Evolutionary conservation across 1,140 invertebrate species (phyloP).

Genomic region (Vollenhovia emeryi): DNA sequence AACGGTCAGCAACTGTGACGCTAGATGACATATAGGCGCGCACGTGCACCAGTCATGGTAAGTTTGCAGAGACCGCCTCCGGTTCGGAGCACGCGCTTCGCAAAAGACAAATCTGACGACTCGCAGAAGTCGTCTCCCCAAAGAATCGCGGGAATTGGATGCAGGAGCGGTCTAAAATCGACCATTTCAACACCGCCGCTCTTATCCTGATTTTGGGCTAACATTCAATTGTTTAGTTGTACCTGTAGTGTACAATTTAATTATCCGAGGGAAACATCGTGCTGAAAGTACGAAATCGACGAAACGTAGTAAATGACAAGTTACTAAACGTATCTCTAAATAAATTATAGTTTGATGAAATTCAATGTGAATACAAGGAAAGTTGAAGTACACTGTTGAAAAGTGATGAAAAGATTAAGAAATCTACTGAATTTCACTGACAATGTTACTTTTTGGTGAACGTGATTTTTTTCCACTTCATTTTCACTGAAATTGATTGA

Average conservation of each 20-base stretch:
- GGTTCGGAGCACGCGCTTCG: not conserved
- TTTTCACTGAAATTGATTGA: too few species aligned
- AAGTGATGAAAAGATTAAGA: too few species aligned
- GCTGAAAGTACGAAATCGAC: too few species aligned
- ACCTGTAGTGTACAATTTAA: not conserved
- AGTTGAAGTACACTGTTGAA: too few species aligned
- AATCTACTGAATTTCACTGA: too few species aligned
- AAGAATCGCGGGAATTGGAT: not conserved
- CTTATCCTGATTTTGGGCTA: not conserved
- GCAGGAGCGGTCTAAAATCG: not conserved
- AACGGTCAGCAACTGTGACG: constrained; percentile 33
- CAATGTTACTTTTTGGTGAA: too few species aligned
- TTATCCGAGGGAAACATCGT: too few species aligned
- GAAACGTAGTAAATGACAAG: too few species aligned
- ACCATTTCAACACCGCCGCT: not conserved
- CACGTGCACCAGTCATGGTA: constrained; percentile 64
- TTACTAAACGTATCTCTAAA: too few species aligned
- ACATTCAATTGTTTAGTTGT: not conserved
- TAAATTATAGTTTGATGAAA: too few species aligned
- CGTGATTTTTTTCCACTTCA: too few species aligned
- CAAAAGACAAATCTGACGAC: constrained; percentile 8
- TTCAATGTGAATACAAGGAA: too few species aligned
- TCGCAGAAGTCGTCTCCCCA: not conserved
- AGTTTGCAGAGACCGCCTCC: constrained; percentile 46
- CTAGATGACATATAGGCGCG: constrained; percentile 62